phyloP scores from a whole-genome alignment of 2,113 vertebrate genomes.

The Cololabis saira region DNA sequence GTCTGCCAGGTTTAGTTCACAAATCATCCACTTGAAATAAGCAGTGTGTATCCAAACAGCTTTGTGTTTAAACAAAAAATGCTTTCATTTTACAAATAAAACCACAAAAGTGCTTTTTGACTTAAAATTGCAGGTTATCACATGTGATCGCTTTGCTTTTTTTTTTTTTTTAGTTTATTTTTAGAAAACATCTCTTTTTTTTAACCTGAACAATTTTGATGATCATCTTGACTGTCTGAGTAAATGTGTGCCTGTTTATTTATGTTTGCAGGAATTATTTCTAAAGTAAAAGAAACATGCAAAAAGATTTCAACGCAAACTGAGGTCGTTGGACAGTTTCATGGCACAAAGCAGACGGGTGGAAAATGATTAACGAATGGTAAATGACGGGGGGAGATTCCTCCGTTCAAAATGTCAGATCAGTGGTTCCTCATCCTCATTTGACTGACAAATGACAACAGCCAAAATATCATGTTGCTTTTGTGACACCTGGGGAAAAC shows the following conservation, averaged over 20 bases:
- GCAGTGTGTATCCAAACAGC: slow-evolving; percentile 44
- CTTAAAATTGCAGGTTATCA: slow-evolving; percentile 59
- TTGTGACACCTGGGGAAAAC: slow-evolving; percentile 23
- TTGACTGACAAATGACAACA: slow-evolving; percentile 41
- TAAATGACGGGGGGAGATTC: slow-evolving; percentile 7
- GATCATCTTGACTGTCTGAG: background rate
- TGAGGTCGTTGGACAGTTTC: background rate
- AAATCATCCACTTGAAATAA: slow-evolving; percentile 68
- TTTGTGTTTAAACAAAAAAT: slow-evolving; percentile 42
- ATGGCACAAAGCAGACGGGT: background rate
- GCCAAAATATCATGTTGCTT: slow-evolving; percentile 29
- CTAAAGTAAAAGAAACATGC: background rate
- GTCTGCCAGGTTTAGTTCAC: slow-evolving; percentile 66
- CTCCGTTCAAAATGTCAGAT: slow-evolving; percentile 1
- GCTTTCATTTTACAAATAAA: slow-evolving; percentile 48
- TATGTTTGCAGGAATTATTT: background rate
- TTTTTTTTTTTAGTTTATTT: slow-evolving; percentile 40
- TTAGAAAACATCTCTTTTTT: slow-evolving; percentile 24
- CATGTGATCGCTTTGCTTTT: slow-evolving; percentile 17
- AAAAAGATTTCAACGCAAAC: background rate
- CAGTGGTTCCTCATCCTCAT: slow-evolving; percentile 23
- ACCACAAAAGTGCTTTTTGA: slow-evolving; percentile 45
- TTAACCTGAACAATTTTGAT: slow-evolving; percentile 13
- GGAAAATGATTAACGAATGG: background rate
- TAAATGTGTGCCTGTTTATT: slow-evolving; percentile 1